Percentiles rank a stretch among this genome's conserved stretches.
These are phyloP conservation scores for Lytechinus pictus DNA, from an alignment of 35 echinoderm and acorn worm species.

Conservation along the genomic window DNA sequence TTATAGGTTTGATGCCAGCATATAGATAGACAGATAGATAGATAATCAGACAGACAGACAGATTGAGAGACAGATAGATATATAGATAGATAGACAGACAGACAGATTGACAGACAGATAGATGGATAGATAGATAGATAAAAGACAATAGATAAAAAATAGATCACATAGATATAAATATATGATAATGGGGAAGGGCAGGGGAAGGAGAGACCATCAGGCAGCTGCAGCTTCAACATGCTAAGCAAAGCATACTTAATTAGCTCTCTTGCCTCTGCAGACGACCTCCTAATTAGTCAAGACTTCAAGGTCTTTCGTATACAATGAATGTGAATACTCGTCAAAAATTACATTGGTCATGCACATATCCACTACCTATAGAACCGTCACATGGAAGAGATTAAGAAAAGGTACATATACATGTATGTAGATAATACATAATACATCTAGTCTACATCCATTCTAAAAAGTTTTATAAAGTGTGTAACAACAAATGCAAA, in stretches of 20 bases:
- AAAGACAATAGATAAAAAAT: not conserved
- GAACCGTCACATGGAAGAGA: too few relatives aligned
- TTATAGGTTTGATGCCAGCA: too few relatives aligned
- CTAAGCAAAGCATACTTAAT: slow-evolving; percentile 3
- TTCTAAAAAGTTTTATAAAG: too few relatives aligned
- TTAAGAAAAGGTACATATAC: too few relatives aligned
- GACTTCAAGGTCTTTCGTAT: not conserved
- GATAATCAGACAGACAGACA: not conserved
- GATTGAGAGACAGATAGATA: not conserved
- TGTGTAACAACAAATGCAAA: too few relatives aligned
- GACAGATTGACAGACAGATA: too few relatives aligned
- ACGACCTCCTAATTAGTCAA: not conserved
- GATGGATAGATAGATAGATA: not conserved
- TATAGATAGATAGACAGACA: too few relatives aligned
- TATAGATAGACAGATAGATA: not conserved
- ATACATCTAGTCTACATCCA: too few relatives aligned
- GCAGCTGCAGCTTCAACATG: not conserved
- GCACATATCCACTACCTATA: too few relatives aligned
- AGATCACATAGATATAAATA: not conserved
- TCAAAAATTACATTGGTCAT: not conserved
- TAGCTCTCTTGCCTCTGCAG: not conserved
- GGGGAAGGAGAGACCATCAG: not conserved
- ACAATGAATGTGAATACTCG: not conserved
- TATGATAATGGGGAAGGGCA: not conserved
- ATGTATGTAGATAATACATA: too few relatives aligned